Conservation (phyloP, 2,113 vertebrate species). For the Benitochromis conjunctus region DNA sequence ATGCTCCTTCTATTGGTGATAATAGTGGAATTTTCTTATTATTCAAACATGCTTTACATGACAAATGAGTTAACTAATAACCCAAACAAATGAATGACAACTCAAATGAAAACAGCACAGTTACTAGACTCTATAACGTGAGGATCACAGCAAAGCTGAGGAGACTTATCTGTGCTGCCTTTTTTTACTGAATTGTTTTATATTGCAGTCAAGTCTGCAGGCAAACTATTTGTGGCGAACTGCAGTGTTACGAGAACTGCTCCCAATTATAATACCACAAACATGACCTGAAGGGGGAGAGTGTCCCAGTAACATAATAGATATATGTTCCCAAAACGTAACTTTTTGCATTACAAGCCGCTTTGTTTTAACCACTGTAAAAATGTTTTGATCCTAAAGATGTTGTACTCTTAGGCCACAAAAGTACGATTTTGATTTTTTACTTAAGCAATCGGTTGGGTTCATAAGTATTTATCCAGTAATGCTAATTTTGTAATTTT, state of each 20-base stretch:
- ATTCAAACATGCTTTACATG: not conserved
- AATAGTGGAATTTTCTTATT: not conserved
- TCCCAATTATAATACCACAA: not conserved
- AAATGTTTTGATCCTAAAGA: not conserved
- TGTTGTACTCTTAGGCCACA: rapidly evolving
- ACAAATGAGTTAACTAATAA: not conserved
- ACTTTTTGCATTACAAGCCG: not conserved
- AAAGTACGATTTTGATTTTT: not conserved
- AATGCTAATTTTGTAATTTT: not conserved
- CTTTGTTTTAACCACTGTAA: not conserved
- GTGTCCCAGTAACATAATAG: not conserved
- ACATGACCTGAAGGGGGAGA: not conserved
- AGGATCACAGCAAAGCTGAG: not conserved
- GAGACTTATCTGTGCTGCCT: not conserved
- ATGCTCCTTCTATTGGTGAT: not conserved
- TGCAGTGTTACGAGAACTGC: not conserved
- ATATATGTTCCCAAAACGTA: not conserved
- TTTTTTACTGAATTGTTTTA: not conserved
- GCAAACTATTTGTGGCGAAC: not conserved
- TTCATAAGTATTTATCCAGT: not conserved
- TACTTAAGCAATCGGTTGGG: not conserved
- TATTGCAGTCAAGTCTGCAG: not conserved
- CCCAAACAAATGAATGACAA: not conserved
- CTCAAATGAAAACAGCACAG: not conserved
- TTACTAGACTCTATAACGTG: not conserved